Evolutionary conservation across 2,113 vertebrate species (phyloP), one percentile per base, ranked within the genome.

Genomic region (Onychostruthus taczanowskii): DNA sequence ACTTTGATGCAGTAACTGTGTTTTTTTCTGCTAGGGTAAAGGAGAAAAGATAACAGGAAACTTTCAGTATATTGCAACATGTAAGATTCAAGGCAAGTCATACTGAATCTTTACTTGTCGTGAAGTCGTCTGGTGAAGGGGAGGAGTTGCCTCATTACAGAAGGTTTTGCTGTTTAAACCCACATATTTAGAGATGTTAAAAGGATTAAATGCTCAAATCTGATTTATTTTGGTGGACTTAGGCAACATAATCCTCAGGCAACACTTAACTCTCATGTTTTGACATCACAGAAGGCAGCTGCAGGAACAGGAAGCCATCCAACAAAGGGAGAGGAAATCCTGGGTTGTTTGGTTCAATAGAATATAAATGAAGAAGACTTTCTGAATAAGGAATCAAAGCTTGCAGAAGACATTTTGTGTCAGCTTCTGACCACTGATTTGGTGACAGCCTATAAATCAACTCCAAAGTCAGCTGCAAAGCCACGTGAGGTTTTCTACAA

Each of bases 271-370:
- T 91, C 53, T 52, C 24, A 21, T 80, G 67, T 93, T 94, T 95
- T 78, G 80, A 91, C 62, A 85, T 91, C 87, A 73, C 59, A 90
- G 82, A 91, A 93, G 53, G 94, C 96, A 96, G 93, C 90, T 96
- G 93, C 94, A 86, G 55, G 55, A 49, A 70, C 78, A 95, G 95
- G 95, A 96, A 96, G 52, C 92, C 72, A 39, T 55, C 56, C 63
- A 95, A 91, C 90, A 95, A 96, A 94, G 64, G 44, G 52, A 93
- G 63, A 91, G 92, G 95, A 96, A 94, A 95, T 96, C 87, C 94
- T 91, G 81, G 43, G 63, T 59, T 95, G 50, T 89, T 95, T 21
- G 78, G 55, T 91, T 96, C 92, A 86, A 66, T 53, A 74, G 95
- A 96, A 95, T 94, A 81, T 69, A 94, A 94, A 95, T 92, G 94